A percentile compares a stretch with the other conserved stretches of the same genome.
These are phyloP conservation scores for Cheilosia vernalis DNA, from an alignment of 2,888 invertebrate species.

Conservation along the genomic window DNA sequence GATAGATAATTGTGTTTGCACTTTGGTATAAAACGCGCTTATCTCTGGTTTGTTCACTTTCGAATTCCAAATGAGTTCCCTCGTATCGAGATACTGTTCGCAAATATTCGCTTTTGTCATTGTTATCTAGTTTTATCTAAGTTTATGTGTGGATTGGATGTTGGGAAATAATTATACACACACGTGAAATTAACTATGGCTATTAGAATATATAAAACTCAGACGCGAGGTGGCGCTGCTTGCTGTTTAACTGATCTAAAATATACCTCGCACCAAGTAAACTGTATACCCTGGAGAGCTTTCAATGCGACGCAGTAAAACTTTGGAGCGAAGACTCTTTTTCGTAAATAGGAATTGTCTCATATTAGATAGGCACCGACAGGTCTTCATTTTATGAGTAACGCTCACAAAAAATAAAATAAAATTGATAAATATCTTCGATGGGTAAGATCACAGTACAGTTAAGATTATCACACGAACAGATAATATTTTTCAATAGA, in stretches of 20 bases:
- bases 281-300: too few relatives aligned
- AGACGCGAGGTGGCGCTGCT: background rate
- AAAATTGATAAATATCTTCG: too few relatives aligned
- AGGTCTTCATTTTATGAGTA: background rate
- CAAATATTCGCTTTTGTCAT: slow-evolving; percentile 62
- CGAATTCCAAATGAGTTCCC: slow-evolving; percentile 53
- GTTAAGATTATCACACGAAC: too few relatives aligned
- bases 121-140: slow-evolving; percentile 38
- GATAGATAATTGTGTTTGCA: slow-evolving; percentile 62
- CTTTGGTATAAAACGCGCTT: slow-evolving; percentile 30
- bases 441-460: too few relatives aligned
- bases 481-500: too few relatives aligned
- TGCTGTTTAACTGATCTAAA: slow-evolving; percentile 3
- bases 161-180: slow-evolving; percentile 34
- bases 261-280: background rate
- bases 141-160: slow-evolving; percentile 12
- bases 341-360: background rate
- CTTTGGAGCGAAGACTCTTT: background rate
- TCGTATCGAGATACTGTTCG: slow-evolving; percentile 61
- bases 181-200: background rate
- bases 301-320: too few relatives aligned
- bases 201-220: background rate
- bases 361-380: background rate
- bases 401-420: background rate
- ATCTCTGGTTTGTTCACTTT: slow-evolving; percentile 57